Base-by-base conservation (phyloP, 2,797 vertebrate genomes). In the Gymnothorax javanicus region DNA sequence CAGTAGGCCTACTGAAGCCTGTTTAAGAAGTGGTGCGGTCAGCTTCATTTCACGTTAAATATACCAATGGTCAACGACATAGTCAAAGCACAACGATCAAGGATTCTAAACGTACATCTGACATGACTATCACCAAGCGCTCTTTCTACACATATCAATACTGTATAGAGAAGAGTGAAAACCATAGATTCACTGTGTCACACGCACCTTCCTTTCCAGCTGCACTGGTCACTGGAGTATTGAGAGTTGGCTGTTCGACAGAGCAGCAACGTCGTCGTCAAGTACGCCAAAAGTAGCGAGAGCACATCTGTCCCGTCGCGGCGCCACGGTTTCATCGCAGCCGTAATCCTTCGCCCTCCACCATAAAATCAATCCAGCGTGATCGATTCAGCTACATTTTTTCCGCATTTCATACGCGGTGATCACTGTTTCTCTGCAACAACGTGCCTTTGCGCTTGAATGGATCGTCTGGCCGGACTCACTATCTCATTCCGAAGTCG, bases 211-310 rank as follows among this genome's bases (percentile, higher is more conserved):
- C 98, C 98, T 90, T 95, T 94, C 98, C 98, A 99, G 96, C 94
- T 98, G 91, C 98, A 99, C 94, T 96, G 95, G 93, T 99, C 97
- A 89, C 97, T 98, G 89, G 97, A 97, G 91, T 97, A 97, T 90
- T 98, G 98, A 9, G 96, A 95, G 69, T 88, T 92, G 87, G 94
- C 95, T 85, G 94, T 90, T 87, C 93, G 93, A 85, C 94, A 94
- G 85, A 97, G 90, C 75, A 95, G 89, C 83, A 93, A 90, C 81
- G 95, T 93, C 56, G 95, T 87, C 90, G 95, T 84, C 92, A 95
- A 92, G 88, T 85, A 90, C 86, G 93, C 90, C 71, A 93, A 87
- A 92, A 90, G 89, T 89, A 84, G 90, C 91, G 86, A 90, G 57
- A 91, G 87, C 95, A 95, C 95, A 89, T 77, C 91, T 87, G 82